Conservation (phyloP, 1,140 invertebrate genomes). For the Ladona fulva region DNA sequence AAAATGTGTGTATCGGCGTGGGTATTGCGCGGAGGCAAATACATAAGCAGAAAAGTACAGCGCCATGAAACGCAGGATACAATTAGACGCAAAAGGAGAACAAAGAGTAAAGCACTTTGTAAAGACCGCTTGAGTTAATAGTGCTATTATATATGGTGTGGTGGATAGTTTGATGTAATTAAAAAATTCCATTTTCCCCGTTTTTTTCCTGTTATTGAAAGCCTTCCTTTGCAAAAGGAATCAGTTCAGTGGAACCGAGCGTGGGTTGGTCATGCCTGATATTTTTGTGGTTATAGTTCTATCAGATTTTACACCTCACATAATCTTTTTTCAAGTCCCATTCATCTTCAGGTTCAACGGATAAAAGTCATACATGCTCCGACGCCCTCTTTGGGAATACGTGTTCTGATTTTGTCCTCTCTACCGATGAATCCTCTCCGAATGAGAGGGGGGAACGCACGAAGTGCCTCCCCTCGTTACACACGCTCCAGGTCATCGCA, state of each 20-base stretch:
- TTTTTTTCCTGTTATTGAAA: background rate
- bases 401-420: background rate
- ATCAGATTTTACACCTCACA: slow-evolving; percentile 1
- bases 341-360: slow-evolving; percentile 4
- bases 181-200: background rate
- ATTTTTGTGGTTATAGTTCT: slow-evolving; percentile 7
- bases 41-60: too few species aligned
- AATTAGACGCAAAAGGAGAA: too few species aligned
- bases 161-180: slow-evolving; percentile 6
- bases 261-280: background rate
- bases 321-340: slow-evolving; percentile 2
- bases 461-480: too few species aligned
- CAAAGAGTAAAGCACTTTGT: too few species aligned
- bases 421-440: background rate
- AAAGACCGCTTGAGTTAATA: background rate
- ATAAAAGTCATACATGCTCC: slow-evolving; percentile 1
- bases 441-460: background rate
- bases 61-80: too few species aligned
- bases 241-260: background rate
- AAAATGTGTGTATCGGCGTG: too few species aligned
- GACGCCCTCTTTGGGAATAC: background rate
- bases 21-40: too few species aligned
- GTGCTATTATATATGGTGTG: background rate
- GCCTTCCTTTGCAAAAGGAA: background rate
- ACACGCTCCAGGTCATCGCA: too few species aligned